These are phyloP conservation scores for Orthonychiurus folsomi DNA, from an alignment of 2,888 invertebrate species.

Conservation along the genomic window DNA sequence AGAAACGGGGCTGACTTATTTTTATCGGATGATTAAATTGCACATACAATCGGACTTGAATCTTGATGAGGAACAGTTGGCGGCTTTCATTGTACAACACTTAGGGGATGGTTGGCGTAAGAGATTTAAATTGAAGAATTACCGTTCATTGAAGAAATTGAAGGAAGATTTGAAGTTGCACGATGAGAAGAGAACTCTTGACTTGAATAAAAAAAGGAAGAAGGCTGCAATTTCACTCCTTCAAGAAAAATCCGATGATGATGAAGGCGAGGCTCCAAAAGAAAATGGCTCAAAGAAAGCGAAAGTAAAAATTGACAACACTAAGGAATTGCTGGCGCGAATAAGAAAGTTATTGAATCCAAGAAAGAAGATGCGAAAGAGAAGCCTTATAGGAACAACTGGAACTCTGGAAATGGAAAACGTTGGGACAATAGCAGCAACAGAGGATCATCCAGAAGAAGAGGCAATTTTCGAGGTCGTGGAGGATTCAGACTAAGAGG, in stretches of 20 bases:
- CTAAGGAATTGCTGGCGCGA: too few relatives aligned
- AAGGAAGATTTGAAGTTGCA: neutral
- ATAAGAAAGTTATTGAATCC: too few relatives aligned
- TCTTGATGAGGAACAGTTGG: slow-evolving; percentile 2
- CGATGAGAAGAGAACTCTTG: neutral
- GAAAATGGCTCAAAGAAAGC: neutral
- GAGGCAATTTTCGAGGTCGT: too few relatives aligned
- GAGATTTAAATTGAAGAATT: neutral
- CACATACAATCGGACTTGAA: neutral
- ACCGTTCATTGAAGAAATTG: neutral
- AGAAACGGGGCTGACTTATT: neutral
- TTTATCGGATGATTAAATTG: neutral
- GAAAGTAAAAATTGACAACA: neutral
- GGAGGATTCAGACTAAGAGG: too few relatives aligned
- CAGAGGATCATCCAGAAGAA: too few relatives aligned
- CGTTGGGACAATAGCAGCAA: too few relatives aligned
- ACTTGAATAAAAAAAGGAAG: neutral
- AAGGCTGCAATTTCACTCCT: neutral
- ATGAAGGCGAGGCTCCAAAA: neutral
- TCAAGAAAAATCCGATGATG: neutral
- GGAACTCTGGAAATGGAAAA: too few relatives aligned
- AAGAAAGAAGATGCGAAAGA: too few relatives aligned
- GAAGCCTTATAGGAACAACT: too few relatives aligned
- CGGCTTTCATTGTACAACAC: neutral
- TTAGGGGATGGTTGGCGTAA: neutral